Conservation (phyloP, 2,888 invertebrate species). For the Ophioninae sp. region DNA sequence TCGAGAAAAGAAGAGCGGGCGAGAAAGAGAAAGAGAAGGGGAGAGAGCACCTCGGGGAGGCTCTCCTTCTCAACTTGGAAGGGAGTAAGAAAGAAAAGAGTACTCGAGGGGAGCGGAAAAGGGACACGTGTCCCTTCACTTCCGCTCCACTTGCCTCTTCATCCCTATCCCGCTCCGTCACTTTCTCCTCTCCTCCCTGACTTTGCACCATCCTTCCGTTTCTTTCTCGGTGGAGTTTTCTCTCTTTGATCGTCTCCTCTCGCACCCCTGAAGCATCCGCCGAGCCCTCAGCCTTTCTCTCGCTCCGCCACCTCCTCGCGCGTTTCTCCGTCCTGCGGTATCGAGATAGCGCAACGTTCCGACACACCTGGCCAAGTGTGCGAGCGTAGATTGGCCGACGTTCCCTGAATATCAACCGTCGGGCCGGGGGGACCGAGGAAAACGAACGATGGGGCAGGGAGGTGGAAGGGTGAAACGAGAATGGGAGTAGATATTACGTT, state of each 20-base stretch:
- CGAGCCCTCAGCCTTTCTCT: not conserved
- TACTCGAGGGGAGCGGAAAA: conserved; percentile 63
- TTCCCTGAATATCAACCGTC: conserved; percentile 70
- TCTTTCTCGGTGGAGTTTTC: not conserved
- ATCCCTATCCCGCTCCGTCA: not conserved
- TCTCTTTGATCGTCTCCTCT: not conserved
- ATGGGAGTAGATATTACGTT: conserved; percentile 35
- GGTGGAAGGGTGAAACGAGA: not conserved
- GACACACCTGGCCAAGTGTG: conserved; percentile 33
- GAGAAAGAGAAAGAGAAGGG: too few relatives aligned
- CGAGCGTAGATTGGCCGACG: conserved; percentile 68
- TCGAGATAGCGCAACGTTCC: conserved; percentile 36
- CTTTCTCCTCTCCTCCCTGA: not conserved
- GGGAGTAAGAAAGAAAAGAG: conserved; percentile 67
- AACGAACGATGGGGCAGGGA: not conserved
- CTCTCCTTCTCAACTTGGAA: not conserved
- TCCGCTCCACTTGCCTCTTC: conserved; percentile 50
- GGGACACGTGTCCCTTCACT: conserved; percentile 70
- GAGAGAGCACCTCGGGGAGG: not conserved
- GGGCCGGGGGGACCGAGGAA: conserved; percentile 21
- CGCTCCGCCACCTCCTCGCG: not conserved
- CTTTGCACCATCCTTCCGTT: not conserved
- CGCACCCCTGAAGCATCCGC: not conserved
- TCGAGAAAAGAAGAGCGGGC: conserved; percentile 65
- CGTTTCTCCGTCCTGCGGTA: conserved; percentile 1